Evolutionary conservation across 1,140 invertebrate genomes (phyloP), one percentile per base, ranked within the genome.

Genomic region (Chlorops oryzae): DNA sequence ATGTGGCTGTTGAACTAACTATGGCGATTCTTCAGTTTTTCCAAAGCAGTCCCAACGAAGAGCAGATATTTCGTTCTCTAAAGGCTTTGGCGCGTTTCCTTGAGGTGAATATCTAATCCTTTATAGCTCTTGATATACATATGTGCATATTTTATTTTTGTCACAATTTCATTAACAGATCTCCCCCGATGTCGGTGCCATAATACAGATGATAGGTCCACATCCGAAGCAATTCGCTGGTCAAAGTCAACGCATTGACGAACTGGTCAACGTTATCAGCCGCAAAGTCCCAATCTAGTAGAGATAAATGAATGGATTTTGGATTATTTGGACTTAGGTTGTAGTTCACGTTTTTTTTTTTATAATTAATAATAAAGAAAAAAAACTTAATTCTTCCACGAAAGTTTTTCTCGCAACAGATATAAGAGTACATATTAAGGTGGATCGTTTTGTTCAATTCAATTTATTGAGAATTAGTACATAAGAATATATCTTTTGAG

Each of bases 1-100:
- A 96, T 65, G 86, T 93, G 13, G 90, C 91, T 24, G 88, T 92
- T 17, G 92, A 96, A 73, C 71, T 96, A 57, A 84, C 90, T 13
- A 92, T 93, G 86, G 91, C 91, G n/a, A 75, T 93, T 55, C 79
- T 94, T 18, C 91, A 95, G 77, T 92, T 85, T 74, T 85, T 93
- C 74, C 85, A 86, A 57, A 78, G 79, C 40, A 87, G 81, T 62
- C 86, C 88, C 3, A 75, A 77, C 2, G 91, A 94, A 74, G 86
- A 92, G 59, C 81, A 88, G 45, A 74, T 89, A 43, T 91, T 77
- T 73, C 80, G 88, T 37, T 84, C 84, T 38, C 78, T 88, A 74
- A 88, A 87, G 57, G 86, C 90, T 1, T 75, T 95, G 49, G 79
- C 81, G 10, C 81, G 87, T 59, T 92, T 92, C 59, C 83, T 84